Conservation (phyloP, 2,797 vertebrate species). For the Enteromius argenteus region DNA sequence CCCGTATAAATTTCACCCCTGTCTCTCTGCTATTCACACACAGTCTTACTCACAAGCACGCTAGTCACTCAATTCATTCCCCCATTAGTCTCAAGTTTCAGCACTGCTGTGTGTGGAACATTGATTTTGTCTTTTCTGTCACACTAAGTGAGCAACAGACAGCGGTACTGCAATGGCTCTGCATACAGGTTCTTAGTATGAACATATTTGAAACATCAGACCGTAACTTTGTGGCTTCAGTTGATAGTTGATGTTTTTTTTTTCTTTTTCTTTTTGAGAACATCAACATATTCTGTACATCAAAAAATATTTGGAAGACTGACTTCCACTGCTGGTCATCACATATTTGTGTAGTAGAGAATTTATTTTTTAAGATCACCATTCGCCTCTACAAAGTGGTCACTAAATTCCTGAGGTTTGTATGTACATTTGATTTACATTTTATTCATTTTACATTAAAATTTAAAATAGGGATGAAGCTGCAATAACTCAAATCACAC, state of each 20-base stretch:
- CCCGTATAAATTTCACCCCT: constrained; percentile 55
- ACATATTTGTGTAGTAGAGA: not conserved
- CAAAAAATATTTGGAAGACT: not conserved
- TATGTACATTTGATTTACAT: not conserved
- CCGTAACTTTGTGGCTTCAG: constrained; percentile 12
- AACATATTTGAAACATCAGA: constrained; percentile 37
- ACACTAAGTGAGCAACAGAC: constrained; percentile 67
- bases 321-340: not conserved
- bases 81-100: constrained; percentile 87
- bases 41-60: constrained; percentile 53
- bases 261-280: not conserved
- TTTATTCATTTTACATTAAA: not conserved
- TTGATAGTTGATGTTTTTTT: not conserved
- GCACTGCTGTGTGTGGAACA: constrained; percentile 56
- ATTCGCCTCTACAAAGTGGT: not conserved
- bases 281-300: not conserved
- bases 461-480: not conserved
- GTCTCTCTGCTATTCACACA: constrained; percentile 46
- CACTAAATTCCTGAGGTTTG: not conserved
- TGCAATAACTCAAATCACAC: not conserved
- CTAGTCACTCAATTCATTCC: constrained; percentile 75
- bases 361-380: not conserved
- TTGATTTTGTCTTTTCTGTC: constrained; percentile 65
- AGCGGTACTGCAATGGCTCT: constrained; percentile 62
- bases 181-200: constrained; percentile 33